phyloP scores from a whole-genome alignment of 2,888 invertebrate species.

The Diplolepis rosae region DNA sequence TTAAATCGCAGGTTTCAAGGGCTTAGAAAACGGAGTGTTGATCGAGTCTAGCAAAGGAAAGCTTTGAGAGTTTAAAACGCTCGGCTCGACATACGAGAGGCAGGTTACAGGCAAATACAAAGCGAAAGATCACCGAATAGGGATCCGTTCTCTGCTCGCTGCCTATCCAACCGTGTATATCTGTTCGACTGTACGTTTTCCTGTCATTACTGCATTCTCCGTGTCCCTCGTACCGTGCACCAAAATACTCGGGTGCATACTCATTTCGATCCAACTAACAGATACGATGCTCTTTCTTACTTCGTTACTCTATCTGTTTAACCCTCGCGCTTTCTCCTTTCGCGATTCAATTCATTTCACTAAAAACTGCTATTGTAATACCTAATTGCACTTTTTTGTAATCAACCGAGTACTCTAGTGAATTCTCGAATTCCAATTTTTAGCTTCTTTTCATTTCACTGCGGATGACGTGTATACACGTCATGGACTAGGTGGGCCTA shows the following conservation, averaged over 20 bases:
- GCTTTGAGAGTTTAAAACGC: constrained; percentile 65
- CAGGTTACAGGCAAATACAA: constrained; percentile 57
- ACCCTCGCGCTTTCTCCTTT: not conserved
- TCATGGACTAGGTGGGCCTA: no score
- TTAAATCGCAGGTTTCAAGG: not conserved
- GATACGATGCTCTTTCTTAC: constrained; percentile 54
- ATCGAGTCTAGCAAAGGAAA: constrained; percentile 57
- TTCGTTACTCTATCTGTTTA: constrained; percentile 44
- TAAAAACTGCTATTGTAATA: not conserved
- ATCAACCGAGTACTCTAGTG: not conserved
- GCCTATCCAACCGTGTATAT: constrained; percentile 59
- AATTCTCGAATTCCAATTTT: not conserved
- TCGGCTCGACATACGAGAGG: constrained; percentile 49
- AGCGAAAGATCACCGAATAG: constrained; percentile 64
- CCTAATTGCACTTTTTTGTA: not conserved
- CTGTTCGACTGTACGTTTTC: constrained; percentile 62
- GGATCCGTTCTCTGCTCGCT: constrained; percentile 53
- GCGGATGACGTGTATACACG: no score
- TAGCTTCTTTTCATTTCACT: no score
- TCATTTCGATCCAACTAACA: constrained; percentile 55
- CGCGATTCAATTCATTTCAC: constrained; percentile 19
- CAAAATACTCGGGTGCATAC: constrained; percentile 57
- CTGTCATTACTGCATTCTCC: constrained; percentile 66
- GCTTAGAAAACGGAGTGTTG: constrained; percentile 48
- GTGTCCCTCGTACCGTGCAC: constrained; percentile 60